Base-by-base conservation (phyloP, 1,140 invertebrate species). In the Antheraea mylitta region DNA sequence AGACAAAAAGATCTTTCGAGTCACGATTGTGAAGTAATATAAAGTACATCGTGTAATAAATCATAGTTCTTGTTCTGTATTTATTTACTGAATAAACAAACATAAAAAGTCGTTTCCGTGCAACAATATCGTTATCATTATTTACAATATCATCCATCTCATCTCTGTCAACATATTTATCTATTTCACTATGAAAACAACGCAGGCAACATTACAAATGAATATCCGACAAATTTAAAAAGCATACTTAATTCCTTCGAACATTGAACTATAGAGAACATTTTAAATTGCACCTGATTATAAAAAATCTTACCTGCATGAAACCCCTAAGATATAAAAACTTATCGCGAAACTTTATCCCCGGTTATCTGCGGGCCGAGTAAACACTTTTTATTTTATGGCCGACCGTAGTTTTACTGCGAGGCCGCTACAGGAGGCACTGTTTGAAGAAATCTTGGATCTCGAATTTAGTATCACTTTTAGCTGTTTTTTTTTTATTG, bases 301-400 rank as follows among this genome's bases (percentile, higher is more conserved):
- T 58, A 66, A n/a, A 36, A 38, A 13, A 13, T 42, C 45, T 45
- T 42, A 38, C 22, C 37, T 58, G 80, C 78, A 73, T 77, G 77
- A 66, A 22, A 73, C 76, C 76, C 76, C 67, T 66, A 78, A 76
- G 81, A 86, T 85, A 88, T 88, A 90, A 90, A 90, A 90, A 86
- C 78, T 90, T 90, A 89, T 90, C 84, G 87, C 65, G 64, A 73
- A 87, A 88, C 82, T 88, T 87, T 88, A 80, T 83, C 76, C 81
- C 75, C 78, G 58, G 82, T 85, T 90, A 89, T 90, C 86, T 89
- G 70, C 67, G 75, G 78, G 79, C 74, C 79, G 80, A 89, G 85
- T 83, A 89, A 90, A 90, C 85, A 87, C 80, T 90, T 87, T 89
- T 90, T 87, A 86, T 86, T 89, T 90, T 87, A 87, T 80, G 85